Evolutionary conservation across 30 jellyfish, hydroid and myxozoan species (phyloP).

Genomic region (Hydractinia echinata): DNA sequence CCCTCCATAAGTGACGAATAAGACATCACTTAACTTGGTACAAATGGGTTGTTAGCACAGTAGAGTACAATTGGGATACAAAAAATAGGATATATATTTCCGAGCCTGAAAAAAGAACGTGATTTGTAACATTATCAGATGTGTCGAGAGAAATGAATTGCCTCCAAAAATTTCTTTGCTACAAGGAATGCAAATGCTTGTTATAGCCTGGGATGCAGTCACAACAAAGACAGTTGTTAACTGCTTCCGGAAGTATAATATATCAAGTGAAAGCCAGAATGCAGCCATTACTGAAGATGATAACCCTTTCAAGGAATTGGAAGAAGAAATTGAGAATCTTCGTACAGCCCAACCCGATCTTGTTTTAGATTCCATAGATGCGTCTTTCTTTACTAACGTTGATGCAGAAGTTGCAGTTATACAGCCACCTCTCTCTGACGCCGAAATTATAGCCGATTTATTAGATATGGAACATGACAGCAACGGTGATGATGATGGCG

Average conservation of each 20-base stretch:
- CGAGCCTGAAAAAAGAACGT: neutral
- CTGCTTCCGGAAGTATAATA: neutral
- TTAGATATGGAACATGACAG: slow-evolving; percentile 1
- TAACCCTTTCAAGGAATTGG: slow-evolving; percentile 15
- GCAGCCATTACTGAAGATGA: slow-evolving; percentile 15
- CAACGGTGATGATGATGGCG: slow-evolving; percentile 15
- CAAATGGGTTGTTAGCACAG: no score
- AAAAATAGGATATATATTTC: no score
- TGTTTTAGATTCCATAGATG: slow-evolving; percentile 5
- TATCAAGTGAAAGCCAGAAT: slow-evolving; percentile 4
- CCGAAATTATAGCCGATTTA: neutral
- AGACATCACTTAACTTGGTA: no score
- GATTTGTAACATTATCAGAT: neutral
- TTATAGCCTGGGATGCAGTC: slow-evolving; percentile 9
- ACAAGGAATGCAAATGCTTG: slow-evolving; percentile 22
- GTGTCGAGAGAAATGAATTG: neutral
- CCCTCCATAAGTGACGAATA: no score
- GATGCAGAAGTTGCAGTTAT: slow-evolving; percentile 5
- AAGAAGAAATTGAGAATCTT: neutral
- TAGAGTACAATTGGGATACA: no score
- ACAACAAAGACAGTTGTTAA: neutral
- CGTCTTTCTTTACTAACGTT: slow-evolving; percentile 18
- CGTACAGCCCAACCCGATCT: slow-evolving; percentile 22
- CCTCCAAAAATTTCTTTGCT: slow-evolving; percentile 13
- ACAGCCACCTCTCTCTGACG: slow-evolving; percentile 1